A percentile compares a stretch with the other conserved stretches of the same genome.
These are phyloP conservation scores for Ceratosolen fusciceps DNA, from an alignment of 1,140 invertebrate species.

Conservation along the genomic window DNA sequence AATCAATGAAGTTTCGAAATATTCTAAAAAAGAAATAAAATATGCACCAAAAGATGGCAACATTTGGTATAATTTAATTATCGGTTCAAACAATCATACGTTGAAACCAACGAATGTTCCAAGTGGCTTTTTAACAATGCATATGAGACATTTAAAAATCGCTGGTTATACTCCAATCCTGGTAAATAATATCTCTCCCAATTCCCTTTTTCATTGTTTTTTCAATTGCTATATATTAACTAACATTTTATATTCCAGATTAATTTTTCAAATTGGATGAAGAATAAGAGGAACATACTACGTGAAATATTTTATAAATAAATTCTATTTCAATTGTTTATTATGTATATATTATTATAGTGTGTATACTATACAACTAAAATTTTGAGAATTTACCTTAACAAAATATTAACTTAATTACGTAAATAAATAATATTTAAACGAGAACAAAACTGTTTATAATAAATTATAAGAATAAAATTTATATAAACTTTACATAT, in stretches of 20 bases:
- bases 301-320: neutral
- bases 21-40: slow-evolving; percentile 66
- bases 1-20: slow-evolving; percentile 55
- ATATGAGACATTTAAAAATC: slow-evolving; percentile 72
- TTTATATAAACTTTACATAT: no score
- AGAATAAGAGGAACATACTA: neutral
- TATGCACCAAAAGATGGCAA: slow-evolving; percentile 61
- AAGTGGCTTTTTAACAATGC: slow-evolving; percentile 68
- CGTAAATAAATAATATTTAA: no score
- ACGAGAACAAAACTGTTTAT: no score
- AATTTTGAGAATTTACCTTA: no score
- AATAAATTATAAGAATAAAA: no score
- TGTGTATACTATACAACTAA: no score
- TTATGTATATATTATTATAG: no score
- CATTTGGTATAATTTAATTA: slow-evolving; percentile 70
- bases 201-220: no score
- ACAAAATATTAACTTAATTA: no score
- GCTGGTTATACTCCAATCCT: slow-evolving; percentile 74
- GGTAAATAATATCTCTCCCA: slow-evolving; percentile 73
- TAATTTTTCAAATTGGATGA: neutral
- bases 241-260: neutral
- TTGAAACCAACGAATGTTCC: slow-evolving; percentile 55
- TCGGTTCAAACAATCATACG: slow-evolving; percentile 63
- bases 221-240: neutral
- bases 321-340: neutral